Conservation (phyloP, 2,888 invertebrate species). For the Prosapia bicincta region DNA sequence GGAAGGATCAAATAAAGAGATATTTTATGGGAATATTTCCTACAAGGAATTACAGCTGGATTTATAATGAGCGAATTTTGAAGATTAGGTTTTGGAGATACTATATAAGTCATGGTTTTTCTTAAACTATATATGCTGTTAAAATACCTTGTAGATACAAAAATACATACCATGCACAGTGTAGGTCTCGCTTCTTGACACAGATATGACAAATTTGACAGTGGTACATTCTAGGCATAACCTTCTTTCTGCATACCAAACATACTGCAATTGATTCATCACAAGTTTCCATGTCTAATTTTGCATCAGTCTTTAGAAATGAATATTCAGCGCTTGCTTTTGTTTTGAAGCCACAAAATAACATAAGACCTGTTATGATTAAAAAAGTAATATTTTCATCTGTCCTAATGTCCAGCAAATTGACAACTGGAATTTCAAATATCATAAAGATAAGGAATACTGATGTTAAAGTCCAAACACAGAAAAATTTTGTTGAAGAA, state of each 20-base stretch:
- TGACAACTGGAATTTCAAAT: slow-evolving; percentile 68
- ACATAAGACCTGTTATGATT: slow-evolving; percentile 49
- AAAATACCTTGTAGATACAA: too few species aligned
- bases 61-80: not conserved
- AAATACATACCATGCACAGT: slow-evolving; percentile 69
- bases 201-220: slow-evolving; percentile 81
- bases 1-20: too few species aligned
- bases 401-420: slow-evolving; percentile 64
- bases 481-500: slow-evolving; percentile 66
- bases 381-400: slow-evolving; percentile 61
- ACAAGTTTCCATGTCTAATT: slow-evolving; percentile 40
- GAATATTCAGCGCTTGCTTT: slow-evolving; percentile 42
- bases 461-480: slow-evolving; percentile 69
- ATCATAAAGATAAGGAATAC: slow-evolving; percentile 61
- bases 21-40: too few species aligned
- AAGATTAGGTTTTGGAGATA: too few species aligned
- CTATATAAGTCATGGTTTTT: too few species aligned
- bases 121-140: too few species aligned
- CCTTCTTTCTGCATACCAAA: slow-evolving; percentile 57
- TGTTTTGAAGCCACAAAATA: slow-evolving; percentile 49
- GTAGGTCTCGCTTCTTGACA: slow-evolving; percentile 72
- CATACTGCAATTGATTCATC: slow-evolving; percentile 48
- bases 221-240: slow-evolving; percentile 69
- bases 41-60: too few species aligned
- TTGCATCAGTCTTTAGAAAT: slow-evolving; percentile 39